Base-by-base conservation (phyloP, 2,113 vertebrate species). In the Myanophis thanlyinensis region DNA sequence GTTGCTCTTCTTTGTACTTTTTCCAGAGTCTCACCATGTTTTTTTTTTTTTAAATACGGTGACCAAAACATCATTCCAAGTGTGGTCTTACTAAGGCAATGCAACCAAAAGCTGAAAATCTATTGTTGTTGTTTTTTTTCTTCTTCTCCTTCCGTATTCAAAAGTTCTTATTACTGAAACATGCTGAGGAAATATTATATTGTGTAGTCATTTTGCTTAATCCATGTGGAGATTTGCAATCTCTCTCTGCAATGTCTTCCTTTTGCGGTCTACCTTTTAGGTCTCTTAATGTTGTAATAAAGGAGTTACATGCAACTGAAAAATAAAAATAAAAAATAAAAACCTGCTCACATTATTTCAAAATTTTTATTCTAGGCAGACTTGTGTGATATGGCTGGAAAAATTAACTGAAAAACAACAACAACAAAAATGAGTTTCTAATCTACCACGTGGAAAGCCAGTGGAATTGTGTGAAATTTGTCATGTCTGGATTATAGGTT, bases 151-250 rank as follows among this genome's bases (percentile, higher is more conserved):
- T 49, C 15, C 91, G 91, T 80, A 93, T 59, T 5, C 35, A 91
- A n/a, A 91, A 49, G 88, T 96, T 95, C 88, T 30, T 96, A 90
- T 96, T 96, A 89, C 95, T 95, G 94, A 94, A 95, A 44, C 0
- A 47, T 35, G 67, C 88, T 89, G 87, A 80, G 86, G 91, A 95
- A 96, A 93, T 88, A 67, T 84, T 62, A 90, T 93, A 90, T 94
- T 94, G 53, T 90, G 48, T 56, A 44, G 7, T 46, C 93, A 10
- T 95, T 94, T 97, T 97, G 95, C 96, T 93, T 96, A 95, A 96
- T 94, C 48, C 11, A 73, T 22, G 22, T 89, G 86, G 90, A 95
- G 46, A 40, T 95, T 90, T 95, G 85, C 40, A 88, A 73, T 30
- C 54, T 86, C 54, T 86, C 87, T 92, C 30, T 73, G 27, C 8